These are phyloP conservation scores for Thoracochromis brauschi DNA, from an alignment of 2,113 vertebrate species.

Conservation along the genomic window DNA sequence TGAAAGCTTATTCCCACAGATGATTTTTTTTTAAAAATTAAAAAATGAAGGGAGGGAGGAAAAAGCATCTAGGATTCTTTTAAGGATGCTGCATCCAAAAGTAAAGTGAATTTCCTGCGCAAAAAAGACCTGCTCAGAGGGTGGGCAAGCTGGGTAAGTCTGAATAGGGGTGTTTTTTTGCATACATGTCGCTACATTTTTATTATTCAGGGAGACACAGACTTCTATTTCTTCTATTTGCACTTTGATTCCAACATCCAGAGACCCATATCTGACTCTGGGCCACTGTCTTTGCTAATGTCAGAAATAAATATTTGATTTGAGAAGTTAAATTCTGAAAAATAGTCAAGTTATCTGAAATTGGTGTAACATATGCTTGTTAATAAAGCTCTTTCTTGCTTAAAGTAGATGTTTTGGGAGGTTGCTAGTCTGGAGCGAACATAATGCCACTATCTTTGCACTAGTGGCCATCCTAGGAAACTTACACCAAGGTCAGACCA, in stretches of 20 bases:
- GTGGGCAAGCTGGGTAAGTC: neutral
- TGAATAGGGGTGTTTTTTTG: neutral
- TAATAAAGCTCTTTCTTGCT: neutral
- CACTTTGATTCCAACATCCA: slow-evolving; percentile 38
- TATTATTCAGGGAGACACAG: slow-evolving; percentile 16
- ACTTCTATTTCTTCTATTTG: slow-evolving; percentile 25
- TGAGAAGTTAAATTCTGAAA: neutral
- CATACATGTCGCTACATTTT: neutral
- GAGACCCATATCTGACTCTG: neutral
- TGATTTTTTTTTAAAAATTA: neutral
- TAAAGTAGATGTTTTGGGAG: neutral
- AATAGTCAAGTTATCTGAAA: neutral
- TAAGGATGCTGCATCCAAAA: neutral
- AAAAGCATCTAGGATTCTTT: neutral
- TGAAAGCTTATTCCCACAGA: slow-evolving; percentile 17
- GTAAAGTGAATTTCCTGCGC: neutral
- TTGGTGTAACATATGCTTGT: neutral
- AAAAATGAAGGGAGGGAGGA: neutral
- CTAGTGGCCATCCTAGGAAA: neutral
- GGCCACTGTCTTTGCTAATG: neutral
- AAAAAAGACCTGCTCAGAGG: neutral
- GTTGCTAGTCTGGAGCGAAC: neutral
- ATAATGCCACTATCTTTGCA: neutral
- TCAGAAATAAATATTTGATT: neutral
- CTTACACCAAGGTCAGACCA: neutral